Percentiles rank a stretch among this genome's conserved stretches.
phyloP scores from a whole-genome alignment of 2,888 invertebrate species.

The Drosophila koepferae region DNA sequence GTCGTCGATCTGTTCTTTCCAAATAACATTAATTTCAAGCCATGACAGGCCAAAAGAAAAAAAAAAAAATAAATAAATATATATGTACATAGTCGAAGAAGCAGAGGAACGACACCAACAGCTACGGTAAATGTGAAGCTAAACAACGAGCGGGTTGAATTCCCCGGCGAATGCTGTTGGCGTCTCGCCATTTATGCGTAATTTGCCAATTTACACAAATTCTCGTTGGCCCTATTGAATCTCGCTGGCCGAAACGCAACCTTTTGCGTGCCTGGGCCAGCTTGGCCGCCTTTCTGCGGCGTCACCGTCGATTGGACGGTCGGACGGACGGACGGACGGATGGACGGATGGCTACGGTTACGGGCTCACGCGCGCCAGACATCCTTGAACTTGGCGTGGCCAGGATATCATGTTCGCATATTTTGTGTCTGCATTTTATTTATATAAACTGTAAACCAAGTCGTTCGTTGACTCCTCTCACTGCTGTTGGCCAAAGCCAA shows the following conservation, averaged over 20 bases:
- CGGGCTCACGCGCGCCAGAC: slow-evolving; percentile 61
- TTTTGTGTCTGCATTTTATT: slow-evolving; percentile 71
- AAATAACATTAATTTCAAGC: slow-evolving; percentile 48
- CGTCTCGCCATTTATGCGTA: slow-evolving; percentile 59
- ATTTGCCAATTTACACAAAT: slow-evolving; percentile 67
- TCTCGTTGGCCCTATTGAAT: slow-evolving; percentile 53
- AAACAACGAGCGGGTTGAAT: slow-evolving; percentile 35
- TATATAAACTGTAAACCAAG: slow-evolving; percentile 65
- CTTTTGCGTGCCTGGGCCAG: slow-evolving; percentile 41
- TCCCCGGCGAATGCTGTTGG: slow-evolving; percentile 43
- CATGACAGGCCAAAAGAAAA: slow-evolving; percentile 42
- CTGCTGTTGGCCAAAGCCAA: slow-evolving; percentile 29
- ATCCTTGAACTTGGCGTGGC: slow-evolving; percentile 75
- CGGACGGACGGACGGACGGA: not conserved
- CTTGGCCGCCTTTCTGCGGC: slow-evolving; percentile 9
- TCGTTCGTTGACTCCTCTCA: slow-evolving; percentile 64
- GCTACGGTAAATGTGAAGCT: not conserved
- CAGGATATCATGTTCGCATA: slow-evolving; percentile 74
- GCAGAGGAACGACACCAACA: not conserved
- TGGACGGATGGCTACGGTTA: slow-evolving; percentile 35
- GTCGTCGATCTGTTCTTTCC: slow-evolving; percentile 37
- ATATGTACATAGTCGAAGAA: too few relatives aligned
- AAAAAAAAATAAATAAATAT: not conserved
- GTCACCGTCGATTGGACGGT: slow-evolving; percentile 20
- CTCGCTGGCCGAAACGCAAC: slow-evolving; percentile 33